Percentiles rank a stretch among this genome's conserved stretches.
These are phyloP conservation scores for Aplodontia rufa DNA, from an alignment of 2,113 vertebrate genomes.

Conservation along the genomic window DNA sequence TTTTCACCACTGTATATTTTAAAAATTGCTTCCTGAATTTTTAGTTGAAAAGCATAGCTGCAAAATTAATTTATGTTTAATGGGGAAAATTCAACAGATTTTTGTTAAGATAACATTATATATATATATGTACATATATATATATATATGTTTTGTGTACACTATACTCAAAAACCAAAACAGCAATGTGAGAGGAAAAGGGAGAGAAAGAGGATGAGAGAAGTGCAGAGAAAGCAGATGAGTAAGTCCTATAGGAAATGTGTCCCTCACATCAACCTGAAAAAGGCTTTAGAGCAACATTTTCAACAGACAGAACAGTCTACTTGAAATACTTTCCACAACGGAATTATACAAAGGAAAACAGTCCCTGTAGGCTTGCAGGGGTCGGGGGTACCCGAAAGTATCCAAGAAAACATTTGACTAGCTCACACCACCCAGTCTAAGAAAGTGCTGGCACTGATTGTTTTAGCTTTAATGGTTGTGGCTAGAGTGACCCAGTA, in stretches of 20 bases:
- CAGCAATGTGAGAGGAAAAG: not conserved
- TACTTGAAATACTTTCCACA: not conserved
- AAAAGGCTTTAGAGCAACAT: not conserved
- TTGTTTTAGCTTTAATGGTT: not conserved
- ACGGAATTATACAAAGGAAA: not conserved
- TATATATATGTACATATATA: not conserved
- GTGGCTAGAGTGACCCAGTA: not conserved
- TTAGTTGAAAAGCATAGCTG: not conserved
- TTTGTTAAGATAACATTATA: not conserved
- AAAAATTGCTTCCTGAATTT: not conserved
- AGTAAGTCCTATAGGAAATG: not conserved
- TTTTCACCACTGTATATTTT: not conserved
- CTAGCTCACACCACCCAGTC: not conserved
- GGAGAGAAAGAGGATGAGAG: not conserved
- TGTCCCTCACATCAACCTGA: not conserved
- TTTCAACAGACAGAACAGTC: not conserved
- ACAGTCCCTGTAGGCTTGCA: not conserved
- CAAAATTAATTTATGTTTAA: slow-evolving; percentile 8
- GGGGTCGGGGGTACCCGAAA: not conserved
- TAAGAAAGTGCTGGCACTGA: not conserved
- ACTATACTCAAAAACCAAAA: not conserved
- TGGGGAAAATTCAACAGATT: not conserved
- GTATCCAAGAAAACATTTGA: not conserved
- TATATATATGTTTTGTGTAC: not conserved
- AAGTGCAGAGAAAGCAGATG: not conserved